Conservation (phyloP, 2,797 vertebrate species). For the Epinephelus awoara region DNA sequence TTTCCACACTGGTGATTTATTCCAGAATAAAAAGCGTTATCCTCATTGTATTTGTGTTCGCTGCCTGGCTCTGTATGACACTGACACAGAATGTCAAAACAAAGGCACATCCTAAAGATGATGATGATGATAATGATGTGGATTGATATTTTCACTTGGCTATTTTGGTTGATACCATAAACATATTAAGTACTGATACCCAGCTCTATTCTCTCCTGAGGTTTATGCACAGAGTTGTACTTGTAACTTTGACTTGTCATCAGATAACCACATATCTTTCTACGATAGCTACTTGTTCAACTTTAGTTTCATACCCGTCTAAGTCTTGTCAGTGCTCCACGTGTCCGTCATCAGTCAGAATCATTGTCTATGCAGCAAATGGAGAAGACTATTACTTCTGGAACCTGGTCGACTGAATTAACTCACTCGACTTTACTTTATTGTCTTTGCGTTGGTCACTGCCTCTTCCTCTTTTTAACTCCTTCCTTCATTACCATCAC, state of each 20-base stretch:
- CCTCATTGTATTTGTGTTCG: too few species aligned
- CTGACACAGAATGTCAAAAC: too few species aligned
- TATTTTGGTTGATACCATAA: too few species aligned
- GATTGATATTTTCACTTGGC: too few species aligned
- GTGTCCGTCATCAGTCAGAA: background rate
- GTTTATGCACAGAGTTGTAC: background rate
- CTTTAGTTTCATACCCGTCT: background rate
- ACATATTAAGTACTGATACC: too few species aligned
- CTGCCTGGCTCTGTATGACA: too few species aligned
- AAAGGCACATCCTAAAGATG: too few species aligned
- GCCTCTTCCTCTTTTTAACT: conserved; percentile 11
- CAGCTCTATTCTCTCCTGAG: background rate
- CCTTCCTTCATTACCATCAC: conserved; percentile 22
- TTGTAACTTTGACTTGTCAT: background rate
- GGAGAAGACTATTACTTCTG: background rate
- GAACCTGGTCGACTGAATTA: background rate
- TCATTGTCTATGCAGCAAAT: conserved; percentile 7
- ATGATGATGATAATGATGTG: too few species aligned
- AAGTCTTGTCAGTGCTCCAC: background rate
- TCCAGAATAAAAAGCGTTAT: too few species aligned
- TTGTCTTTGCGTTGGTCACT: conserved; percentile 4
- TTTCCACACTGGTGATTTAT: too few species aligned
- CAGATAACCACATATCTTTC: too few species aligned
- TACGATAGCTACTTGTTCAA: too few species aligned
- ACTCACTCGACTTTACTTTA: background rate